These are phyloP conservation scores for Isurus oxyrinchus DNA, from an alignment of 2,113 vertebrate genomes.

Conservation along the genomic window DNA sequence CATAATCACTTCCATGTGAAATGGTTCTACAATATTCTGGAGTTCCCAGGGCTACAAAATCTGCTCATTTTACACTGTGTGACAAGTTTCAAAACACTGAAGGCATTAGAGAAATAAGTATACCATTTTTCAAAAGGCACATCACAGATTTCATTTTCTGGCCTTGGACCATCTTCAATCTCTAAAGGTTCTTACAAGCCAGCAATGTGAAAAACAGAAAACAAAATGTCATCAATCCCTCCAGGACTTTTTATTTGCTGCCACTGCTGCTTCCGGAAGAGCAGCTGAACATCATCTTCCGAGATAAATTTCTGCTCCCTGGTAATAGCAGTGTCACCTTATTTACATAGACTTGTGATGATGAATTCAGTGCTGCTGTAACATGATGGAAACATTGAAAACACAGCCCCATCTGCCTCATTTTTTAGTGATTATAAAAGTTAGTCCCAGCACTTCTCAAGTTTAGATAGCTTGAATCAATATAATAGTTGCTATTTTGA, in stretches of 20 bases:
- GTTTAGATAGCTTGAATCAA: background rate
- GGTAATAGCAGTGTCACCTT: background rate
- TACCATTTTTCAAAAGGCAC: background rate
- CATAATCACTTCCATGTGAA: background rate
- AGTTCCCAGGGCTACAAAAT: background rate
- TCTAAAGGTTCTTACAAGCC: background rate
- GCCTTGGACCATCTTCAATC: background rate
- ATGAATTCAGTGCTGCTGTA: background rate
- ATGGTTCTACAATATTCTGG: background rate
- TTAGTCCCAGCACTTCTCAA: background rate
- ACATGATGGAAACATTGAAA: background rate
- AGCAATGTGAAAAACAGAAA: background rate
- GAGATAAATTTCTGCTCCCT: background rate
- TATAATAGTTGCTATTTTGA: background rate
- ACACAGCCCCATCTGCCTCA: background rate
- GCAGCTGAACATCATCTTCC: background rate
- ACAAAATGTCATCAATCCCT: background rate
- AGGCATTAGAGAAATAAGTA: background rate
- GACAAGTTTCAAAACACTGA: background rate
- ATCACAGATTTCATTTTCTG: background rate
- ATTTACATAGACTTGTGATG: background rate
- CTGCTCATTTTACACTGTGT: background rate
- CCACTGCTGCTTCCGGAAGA: background rate
- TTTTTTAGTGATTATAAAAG: background rate
- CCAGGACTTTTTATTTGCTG: background rate